These are phyloP conservation scores for Centrocercus urophasianus DNA, from an alignment of 2,113 vertebrate genomes.

Conservation along the genomic window DNA sequence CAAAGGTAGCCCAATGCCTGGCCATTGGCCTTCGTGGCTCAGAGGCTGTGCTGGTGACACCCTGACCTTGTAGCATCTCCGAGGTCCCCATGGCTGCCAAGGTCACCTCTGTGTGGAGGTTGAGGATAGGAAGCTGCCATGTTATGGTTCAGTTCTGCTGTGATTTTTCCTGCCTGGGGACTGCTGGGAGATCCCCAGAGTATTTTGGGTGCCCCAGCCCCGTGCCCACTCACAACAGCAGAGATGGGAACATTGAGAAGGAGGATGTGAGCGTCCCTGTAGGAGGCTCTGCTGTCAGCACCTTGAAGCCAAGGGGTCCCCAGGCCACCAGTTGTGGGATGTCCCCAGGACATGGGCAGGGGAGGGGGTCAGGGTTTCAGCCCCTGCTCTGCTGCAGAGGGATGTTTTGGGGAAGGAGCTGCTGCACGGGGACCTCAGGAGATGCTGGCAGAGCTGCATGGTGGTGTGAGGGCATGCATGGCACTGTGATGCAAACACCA, in stretches of 20 bases:
- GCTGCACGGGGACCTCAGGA: rapidly evolving
- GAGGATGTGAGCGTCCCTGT: not conserved
- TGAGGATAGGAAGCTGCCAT: not conserved
- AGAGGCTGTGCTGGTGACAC: not conserved
- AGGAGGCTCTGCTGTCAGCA: not conserved
- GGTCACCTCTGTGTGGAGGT: rapidly evolving
- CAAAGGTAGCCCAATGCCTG: rapidly evolving
- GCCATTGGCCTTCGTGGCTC: not conserved
- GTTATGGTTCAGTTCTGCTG: not conserved
- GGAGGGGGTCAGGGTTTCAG: not conserved
- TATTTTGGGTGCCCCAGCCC: not conserved
- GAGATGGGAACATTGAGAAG: not conserved
- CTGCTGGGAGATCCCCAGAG: not conserved
- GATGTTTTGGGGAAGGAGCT: not conserved
- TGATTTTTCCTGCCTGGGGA: not conserved
- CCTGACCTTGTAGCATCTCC: rapidly evolving
- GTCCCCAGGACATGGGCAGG: not conserved
- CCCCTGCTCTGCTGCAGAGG: rapidly evolving
- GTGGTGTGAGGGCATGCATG: not conserved
- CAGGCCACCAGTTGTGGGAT: rapidly evolving
- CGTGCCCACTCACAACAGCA: not conserved
- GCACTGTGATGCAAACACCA: not conserved
- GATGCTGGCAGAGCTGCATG: not conserved
- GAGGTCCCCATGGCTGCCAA: not conserved
- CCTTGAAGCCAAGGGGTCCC: not conserved